Percentiles rank a stretch among this genome's conserved stretches.
phyloP scores from a whole-genome alignment of 2,113 vertebrate genomes.

The Ailurus styani region DNA sequence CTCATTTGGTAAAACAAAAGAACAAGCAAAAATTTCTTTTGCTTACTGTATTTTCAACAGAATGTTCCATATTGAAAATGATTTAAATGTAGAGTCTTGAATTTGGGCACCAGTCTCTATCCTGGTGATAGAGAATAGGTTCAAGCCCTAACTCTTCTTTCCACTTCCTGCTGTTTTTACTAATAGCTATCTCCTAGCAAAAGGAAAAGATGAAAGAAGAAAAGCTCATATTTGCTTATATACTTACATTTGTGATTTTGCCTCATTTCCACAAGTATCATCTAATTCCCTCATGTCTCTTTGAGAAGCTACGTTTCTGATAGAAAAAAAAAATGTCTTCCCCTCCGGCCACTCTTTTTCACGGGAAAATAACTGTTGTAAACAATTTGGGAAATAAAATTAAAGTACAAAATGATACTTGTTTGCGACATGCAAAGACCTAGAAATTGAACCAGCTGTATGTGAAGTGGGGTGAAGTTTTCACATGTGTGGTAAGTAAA shows the following conservation, averaged over 20 bases:
- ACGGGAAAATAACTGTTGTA: not conserved
- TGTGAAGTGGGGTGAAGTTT: not conserved
- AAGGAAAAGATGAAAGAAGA: not conserved
- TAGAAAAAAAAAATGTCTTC: not conserved
- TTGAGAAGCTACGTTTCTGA: not conserved
- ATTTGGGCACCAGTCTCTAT: not conserved
- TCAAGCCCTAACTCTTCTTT: not conserved
- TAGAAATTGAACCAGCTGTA: not conserved
- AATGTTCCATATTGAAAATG: not conserved
- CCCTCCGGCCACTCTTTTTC: not conserved
- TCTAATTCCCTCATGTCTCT: too few relatives aligned
- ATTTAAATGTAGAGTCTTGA: not conserved
- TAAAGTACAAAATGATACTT: not conserved
- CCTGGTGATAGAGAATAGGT: not conserved
- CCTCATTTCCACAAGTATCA: not conserved
- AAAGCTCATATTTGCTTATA: not conserved
- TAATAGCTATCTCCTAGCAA: not conserved
- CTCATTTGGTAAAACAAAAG: conserved; percentile 39
- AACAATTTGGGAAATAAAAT: not conserved
- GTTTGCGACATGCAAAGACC: not conserved
- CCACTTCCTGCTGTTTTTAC: not conserved
- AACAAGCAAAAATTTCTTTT: not conserved
- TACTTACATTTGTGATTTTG: not conserved
- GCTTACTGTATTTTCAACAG: not conserved
- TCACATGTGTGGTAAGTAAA: not conserved